Percentiles rank a stretch among this genome's conserved stretches.
These are phyloP conservation scores for Epistrophella euchroma DNA, from an alignment of 2,888 invertebrate genomes.

Conservation along the genomic window DNA sequence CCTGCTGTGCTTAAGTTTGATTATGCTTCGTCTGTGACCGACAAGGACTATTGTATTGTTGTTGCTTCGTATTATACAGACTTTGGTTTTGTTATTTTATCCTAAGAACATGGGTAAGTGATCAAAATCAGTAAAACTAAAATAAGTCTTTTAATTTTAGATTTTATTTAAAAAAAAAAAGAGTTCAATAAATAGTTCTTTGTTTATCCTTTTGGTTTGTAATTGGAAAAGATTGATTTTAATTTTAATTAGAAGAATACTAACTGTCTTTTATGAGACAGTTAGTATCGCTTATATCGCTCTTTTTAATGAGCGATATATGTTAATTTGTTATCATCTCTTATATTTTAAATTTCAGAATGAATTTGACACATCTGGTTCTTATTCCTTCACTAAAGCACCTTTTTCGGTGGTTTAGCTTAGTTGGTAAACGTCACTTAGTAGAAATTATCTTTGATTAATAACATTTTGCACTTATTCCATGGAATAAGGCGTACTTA, in stretches of 20 bases:
- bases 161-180: not conserved
- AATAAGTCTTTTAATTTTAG: not conserved
- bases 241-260: not conserved
- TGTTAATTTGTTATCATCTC: no score
- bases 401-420: no score
- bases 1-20: constrained; percentile 35
- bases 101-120: not conserved
- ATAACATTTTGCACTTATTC: no score
- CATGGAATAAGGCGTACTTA: no score
- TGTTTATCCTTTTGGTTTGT: not conserved
- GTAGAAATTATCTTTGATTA: no score
- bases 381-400: no score
- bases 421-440: no score
- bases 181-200: not conserved
- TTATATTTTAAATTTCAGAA: no score
- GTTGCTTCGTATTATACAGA: constrained; percentile 13
- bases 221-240: constrained; percentile 3
- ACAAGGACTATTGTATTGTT: constrained; percentile 14
- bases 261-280: not conserved
- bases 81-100: not conserved
- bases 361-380: no score
- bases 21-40: constrained; percentile 30
- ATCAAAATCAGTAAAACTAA: not conserved
- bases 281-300: no score
- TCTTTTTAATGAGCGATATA: no score